These are phyloP conservation scores for Chromoteleia sp. DNA, from an alignment of 2,888 invertebrate genomes.

Conservation along the genomic window DNA sequence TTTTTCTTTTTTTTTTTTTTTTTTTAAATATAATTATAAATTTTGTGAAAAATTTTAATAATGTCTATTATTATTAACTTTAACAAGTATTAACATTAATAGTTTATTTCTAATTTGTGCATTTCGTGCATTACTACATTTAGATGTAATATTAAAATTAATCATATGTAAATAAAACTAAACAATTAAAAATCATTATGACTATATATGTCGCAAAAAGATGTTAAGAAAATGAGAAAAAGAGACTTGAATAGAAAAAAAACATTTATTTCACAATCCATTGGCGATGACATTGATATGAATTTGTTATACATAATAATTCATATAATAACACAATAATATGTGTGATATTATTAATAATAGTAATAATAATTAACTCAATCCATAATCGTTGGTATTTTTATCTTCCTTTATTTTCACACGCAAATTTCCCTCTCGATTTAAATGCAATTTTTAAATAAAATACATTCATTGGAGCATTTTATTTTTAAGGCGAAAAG, in stretches of 20 bases:
- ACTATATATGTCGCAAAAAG: background rate
- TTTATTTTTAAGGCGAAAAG: slow-evolving; percentile 15
- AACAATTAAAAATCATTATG: background rate
- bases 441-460: slow-evolving; percentile 13
- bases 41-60: too few species aligned
- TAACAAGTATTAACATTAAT: too few species aligned
- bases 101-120: too few species aligned
- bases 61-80: too few species aligned
- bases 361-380: slow-evolving; percentile 40
- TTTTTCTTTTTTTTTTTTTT: too few species aligned
- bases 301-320: slow-evolving; percentile 76
- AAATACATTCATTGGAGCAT: slow-evolving; percentile 2
- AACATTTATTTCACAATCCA: slow-evolving; percentile 81
- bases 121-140: too few species aligned
- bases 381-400: slow-evolving; percentile 35
- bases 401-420: slow-evolving; percentile 16
- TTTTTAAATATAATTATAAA: too few species aligned
- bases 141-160: too few species aligned
- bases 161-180: too few species aligned
- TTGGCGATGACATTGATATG: slow-evolving; percentile 79
- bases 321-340: slow-evolving; percentile 73
- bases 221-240: background rate
- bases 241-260: slow-evolving; percentile 70
- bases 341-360: slow-evolving; percentile 50
- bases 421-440: slow-evolving; percentile 1